These are phyloP conservation scores for Myopa testacea DNA, from an alignment of 2,888 invertebrate genomes.

Conservation along the genomic window DNA sequence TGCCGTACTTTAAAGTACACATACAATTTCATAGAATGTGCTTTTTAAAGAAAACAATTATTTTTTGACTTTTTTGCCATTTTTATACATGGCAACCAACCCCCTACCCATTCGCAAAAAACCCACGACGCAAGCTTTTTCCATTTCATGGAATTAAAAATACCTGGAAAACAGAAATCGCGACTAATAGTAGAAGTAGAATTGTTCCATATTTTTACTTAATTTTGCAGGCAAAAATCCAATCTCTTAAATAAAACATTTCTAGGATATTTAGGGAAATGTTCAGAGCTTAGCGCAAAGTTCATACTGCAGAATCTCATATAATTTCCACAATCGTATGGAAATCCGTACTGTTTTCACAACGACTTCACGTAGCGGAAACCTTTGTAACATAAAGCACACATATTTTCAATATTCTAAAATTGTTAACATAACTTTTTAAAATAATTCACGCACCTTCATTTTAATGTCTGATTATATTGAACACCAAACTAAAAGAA, in stretches of 20 bases:
- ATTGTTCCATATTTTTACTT: too few species aligned
- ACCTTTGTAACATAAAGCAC: constrained; percentile 36
- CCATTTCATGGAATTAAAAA: too few species aligned
- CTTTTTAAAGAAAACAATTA: too few species aligned
- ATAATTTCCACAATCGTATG: constrained; percentile 48
- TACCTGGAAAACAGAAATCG: too few species aligned
- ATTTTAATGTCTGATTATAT: constrained; percentile 63
- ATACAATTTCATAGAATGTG: too few species aligned
- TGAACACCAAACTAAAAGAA: constrained; percentile 50
- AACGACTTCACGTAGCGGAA: background rate
- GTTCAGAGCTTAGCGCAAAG: background rate
- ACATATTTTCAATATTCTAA: constrained; percentile 42
- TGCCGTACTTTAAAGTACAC: too few species aligned
- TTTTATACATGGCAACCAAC: too few species aligned
- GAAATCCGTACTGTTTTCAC: background rate
- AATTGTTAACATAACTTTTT: constrained; percentile 44
- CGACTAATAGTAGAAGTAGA: too few species aligned
- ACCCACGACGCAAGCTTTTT: too few species aligned
- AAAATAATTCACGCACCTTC: constrained; percentile 63
- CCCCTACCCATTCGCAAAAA: too few species aligned
- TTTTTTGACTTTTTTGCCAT: too few species aligned
- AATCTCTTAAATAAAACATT: constrained; percentile 21
- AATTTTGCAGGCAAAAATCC: too few species aligned
- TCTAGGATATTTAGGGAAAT: background rate
- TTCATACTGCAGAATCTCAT: constrained; percentile 10